These are phyloP conservation scores for Megalonaias nervosa DNA, from an alignment of 1,140 invertebrate species.

Conservation along the genomic window DNA sequence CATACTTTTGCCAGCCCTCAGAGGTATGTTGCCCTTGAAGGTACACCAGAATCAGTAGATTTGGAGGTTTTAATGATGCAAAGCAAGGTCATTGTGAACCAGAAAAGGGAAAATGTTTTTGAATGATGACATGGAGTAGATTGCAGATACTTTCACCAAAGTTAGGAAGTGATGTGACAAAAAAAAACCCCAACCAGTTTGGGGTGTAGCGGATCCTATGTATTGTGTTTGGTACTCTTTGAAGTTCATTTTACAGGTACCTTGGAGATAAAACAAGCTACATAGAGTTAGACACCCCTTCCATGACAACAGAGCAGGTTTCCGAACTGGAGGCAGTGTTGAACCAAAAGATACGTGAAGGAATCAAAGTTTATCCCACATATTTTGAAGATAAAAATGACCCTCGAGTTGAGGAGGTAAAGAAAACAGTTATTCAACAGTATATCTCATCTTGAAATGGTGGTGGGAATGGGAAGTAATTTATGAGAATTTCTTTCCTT, in stretches of 20 bases:
- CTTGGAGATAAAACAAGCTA: constrained; percentile 78
- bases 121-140: background rate
- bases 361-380: constrained; percentile 76
- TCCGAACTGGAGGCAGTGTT: constrained; percentile 76
- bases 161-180: background rate
- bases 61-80: too few species aligned
- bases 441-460: background rate
- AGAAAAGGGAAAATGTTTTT: background rate
- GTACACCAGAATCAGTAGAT: too few species aligned
- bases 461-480: too few species aligned
- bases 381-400: constrained; percentile 77
- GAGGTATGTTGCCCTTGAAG: too few species aligned
- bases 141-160: background rate
- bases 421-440: background rate
- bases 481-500: too few species aligned
- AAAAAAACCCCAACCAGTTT: background rate
- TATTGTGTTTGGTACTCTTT: background rate
- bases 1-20: too few species aligned
- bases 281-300: constrained; percentile 68
- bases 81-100: background rate
- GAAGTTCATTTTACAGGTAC: constrained; percentile 73
- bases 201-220: background rate
- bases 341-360: constrained; percentile 80
- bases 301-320: constrained; percentile 62
- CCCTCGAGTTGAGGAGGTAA: constrained; percentile 75